These are phyloP conservation scores for Pampusana beccarii DNA, from an alignment of 2,113 vertebrate species.

Conservation along the genomic window DNA sequence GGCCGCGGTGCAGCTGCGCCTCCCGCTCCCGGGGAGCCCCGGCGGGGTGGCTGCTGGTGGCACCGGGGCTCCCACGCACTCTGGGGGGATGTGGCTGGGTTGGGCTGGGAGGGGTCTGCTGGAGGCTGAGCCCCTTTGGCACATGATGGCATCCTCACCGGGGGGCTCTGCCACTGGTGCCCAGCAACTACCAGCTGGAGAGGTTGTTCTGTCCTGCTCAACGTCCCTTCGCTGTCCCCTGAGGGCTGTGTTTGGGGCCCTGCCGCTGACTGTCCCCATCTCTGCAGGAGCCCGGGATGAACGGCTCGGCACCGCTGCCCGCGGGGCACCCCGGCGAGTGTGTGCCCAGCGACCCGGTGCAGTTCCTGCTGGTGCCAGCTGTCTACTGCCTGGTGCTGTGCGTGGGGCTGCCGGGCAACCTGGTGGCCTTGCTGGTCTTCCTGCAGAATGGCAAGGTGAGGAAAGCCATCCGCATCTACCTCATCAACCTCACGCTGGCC, in stretches of 20 bases:
- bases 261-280: neutral
- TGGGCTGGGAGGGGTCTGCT: too few species aligned
- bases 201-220: fast-evolving
- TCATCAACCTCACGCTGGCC: constrained; percentile 68
- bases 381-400: constrained; percentile 66
- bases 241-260: neutral
- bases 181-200: neutral
- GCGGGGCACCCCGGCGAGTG: neutral
- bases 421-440: constrained; percentile 61
- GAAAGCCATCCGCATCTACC: constrained; percentile 70
- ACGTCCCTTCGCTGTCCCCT: fast-evolving
- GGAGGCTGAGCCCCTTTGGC: neutral
- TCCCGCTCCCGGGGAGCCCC: too few species aligned
- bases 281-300: constrained; percentile 32
- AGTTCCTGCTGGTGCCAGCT: constrained; percentile 30
- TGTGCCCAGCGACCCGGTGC: neutral
- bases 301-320: neutral
- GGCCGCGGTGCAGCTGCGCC: too few species aligned
- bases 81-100: too few species aligned
- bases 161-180: neutral
- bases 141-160: fast-evolving
- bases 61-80: too few species aligned
- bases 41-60: too few species aligned
- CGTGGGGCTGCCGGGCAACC: constrained; percentile 66
- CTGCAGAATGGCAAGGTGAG: constrained; percentile 36